These are phyloP conservation scores for Diachasmimorpha longicaudata DNA, from an alignment of 1,140 invertebrate genomes.

Conservation along the genomic window DNA sequence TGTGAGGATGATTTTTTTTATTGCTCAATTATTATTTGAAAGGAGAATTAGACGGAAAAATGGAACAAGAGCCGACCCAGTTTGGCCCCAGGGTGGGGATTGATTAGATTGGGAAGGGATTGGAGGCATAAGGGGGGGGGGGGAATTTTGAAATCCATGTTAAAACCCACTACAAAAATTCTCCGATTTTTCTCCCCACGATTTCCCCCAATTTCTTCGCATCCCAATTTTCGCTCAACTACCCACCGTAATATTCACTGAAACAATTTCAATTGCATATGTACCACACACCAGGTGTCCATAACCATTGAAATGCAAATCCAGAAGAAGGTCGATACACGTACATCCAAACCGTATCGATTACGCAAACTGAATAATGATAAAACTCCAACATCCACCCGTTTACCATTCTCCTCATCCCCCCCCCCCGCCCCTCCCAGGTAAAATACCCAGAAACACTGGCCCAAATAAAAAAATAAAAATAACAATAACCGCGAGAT, in stretches of 20 bases:
- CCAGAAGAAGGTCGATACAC: background rate
- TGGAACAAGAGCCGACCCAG: too few relatives aligned
- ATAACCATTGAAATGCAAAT: background rate
- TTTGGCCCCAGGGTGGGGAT: too few relatives aligned
- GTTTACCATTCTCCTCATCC: background rate
- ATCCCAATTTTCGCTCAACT: background rate
- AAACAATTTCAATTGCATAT: slow-evolving; percentile 10
- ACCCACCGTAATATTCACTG: background rate
- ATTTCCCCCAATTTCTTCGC: background rate
- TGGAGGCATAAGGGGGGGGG: too few relatives aligned
- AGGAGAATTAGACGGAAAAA: too few relatives aligned
- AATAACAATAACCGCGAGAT: background rate
- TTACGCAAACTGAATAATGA: background rate
- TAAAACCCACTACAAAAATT: too few relatives aligned
- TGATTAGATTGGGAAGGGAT: too few relatives aligned
- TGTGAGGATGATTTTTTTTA: too few relatives aligned
- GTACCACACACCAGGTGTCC: background rate
- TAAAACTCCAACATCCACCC: background rate
- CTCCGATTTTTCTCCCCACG: too few relatives aligned
- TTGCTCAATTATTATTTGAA: too few relatives aligned
- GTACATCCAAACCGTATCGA: background rate
- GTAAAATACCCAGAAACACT: background rate
- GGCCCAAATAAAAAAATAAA: background rate
- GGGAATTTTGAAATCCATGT: too few relatives aligned
- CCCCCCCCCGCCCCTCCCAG: background rate